These are phyloP conservation scores for Conchocele bisecta DNA, from an alignment of 2,888 invertebrate genomes.

Conservation along the genomic window DNA sequence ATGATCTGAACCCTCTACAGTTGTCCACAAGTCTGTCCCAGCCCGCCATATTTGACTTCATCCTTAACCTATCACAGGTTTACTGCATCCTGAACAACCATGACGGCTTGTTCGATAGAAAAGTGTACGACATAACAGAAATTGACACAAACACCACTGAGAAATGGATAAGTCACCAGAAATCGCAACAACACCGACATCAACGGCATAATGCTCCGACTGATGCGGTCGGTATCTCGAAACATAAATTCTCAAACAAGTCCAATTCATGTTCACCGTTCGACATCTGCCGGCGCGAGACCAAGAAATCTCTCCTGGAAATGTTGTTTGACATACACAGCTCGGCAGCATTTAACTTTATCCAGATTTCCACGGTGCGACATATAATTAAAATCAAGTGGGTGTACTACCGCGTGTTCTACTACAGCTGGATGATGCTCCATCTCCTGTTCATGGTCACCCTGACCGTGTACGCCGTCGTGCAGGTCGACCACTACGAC, in stretches of 20 bases:
- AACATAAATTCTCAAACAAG: slow-evolving; percentile 38
- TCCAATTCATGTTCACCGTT: slow-evolving; percentile 32
- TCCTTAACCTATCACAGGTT: slow-evolving; percentile 64
- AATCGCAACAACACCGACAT: slow-evolving; percentile 19
- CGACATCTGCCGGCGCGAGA: slow-evolving; percentile 23
- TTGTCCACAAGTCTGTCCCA: slow-evolving; percentile 64
- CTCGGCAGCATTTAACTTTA: slow-evolving; percentile 62
- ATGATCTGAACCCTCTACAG: slow-evolving; percentile 63
- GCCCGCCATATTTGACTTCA: slow-evolving; percentile 60
- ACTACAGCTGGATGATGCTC: slow-evolving; percentile 61
- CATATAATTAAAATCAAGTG: slow-evolving; percentile 69
- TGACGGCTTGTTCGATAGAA: slow-evolving; percentile 72
- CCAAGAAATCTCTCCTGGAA: slow-evolving; percentile 64
- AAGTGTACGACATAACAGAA: slow-evolving; percentile 70
- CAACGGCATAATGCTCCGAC: slow-evolving; percentile 44
- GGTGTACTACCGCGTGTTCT: slow-evolving; percentile 54
- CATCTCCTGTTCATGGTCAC: slow-evolving; percentile 61
- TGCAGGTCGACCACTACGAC: slow-evolving; percentile 42
- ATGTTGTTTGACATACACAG: slow-evolving; percentile 65
- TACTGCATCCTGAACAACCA: slow-evolving; percentile 67
- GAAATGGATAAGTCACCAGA: slow-evolving; percentile 42
- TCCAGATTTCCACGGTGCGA: slow-evolving; percentile 61
- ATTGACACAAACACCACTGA: slow-evolving; percentile 66
- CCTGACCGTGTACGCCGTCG: slow-evolving; percentile 58
- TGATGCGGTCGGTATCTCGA: slow-evolving; percentile 52